phyloP scores from a whole-genome alignment of 2,888 invertebrate species.

The Chymomyza amoena region DNA sequence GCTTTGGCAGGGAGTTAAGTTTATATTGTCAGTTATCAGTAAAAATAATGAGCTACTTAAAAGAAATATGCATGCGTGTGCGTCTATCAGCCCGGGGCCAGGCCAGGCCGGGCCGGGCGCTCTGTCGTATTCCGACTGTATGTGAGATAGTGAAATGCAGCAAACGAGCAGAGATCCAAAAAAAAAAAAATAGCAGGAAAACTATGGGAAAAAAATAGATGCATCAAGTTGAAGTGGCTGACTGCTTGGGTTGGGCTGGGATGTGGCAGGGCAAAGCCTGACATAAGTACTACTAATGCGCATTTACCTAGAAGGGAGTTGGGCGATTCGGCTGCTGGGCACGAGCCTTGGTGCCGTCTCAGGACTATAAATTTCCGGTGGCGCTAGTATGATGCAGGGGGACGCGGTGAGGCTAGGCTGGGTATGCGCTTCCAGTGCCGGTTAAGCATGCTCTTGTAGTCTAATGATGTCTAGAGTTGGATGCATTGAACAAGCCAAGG shows the following conservation, averaged over 20 bases:
- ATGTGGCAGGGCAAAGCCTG: background rate
- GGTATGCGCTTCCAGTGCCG: conserved; percentile 11
- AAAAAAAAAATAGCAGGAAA: background rate
- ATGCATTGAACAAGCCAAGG: conserved; percentile 39
- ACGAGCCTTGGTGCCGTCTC: conserved; percentile 21
- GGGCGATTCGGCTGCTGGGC: background rate
- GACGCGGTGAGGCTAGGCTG: conserved; percentile 1
- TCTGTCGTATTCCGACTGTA: background rate
- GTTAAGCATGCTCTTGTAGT: conserved; percentile 17
- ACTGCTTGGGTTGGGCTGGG: background rate
- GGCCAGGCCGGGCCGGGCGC: background rate
- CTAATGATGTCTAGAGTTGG: conserved; percentile 49
- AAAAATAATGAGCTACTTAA: conserved; percentile 61
- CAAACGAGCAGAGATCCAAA: conserved; percentile 7
- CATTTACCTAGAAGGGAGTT: conserved; percentile 45
- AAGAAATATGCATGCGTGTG: conserved; percentile 39
- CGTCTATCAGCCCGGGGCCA: background rate
- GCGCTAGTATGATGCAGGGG: background rate
- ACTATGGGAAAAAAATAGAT: background rate
- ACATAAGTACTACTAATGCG: conserved; percentile 48
- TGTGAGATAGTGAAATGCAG: conserved; percentile 20
- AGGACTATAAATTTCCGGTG: conserved; percentile 63
- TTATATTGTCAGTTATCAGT: conserved; percentile 37
- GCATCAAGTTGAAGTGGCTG: conserved; percentile 22
- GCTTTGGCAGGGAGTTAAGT: background rate